These are phyloP conservation scores for Griposia aprilina DNA, from an alignment of 2,888 invertebrate species.

Conservation along the genomic window DNA sequence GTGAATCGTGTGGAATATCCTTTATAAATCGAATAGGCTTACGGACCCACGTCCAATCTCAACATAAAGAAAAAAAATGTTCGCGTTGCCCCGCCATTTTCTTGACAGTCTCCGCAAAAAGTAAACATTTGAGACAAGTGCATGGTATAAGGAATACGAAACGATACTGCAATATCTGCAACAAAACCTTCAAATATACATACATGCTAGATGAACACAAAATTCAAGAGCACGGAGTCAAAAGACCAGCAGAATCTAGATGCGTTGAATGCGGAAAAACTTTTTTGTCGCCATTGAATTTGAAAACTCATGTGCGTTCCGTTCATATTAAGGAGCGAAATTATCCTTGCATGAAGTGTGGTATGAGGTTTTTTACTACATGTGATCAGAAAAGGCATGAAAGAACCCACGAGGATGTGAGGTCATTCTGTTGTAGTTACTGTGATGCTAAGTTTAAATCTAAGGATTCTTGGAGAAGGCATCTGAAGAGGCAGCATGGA, in stretches of 20 bases:
- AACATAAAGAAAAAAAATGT: conserved; percentile 76
- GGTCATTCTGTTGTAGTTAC: conserved; percentile 71
- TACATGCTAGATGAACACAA: conserved; percentile 71
- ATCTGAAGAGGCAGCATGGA: conserved; percentile 74
- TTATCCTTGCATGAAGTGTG: conserved; percentile 71
- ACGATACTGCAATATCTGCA: conserved; percentile 67
- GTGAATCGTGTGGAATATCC: conserved; percentile 75
- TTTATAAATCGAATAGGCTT: conserved; percentile 75
- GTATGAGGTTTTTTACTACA: conserved; percentile 75
- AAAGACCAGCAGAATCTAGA: conserved; percentile 53
- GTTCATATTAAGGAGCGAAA: conserved; percentile 76
- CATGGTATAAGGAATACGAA: conserved; percentile 59
- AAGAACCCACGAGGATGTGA: conserved; percentile 71
- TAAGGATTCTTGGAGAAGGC: conserved; percentile 75
- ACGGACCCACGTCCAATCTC: conserved; percentile 69
- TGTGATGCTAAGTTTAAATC: conserved; percentile 76
- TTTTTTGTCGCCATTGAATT: conserved; percentile 67
- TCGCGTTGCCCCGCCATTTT: conserved; percentile 71
- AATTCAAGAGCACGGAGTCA: conserved; percentile 70
- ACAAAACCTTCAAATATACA: conserved; percentile 69
- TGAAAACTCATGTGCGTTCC: conserved; percentile 72
- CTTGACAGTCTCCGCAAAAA: conserved; percentile 48
- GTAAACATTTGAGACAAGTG: conserved; percentile 56
- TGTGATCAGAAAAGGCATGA: conserved; percentile 75
- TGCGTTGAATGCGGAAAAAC: conserved; percentile 75